Evolutionary conservation across 2,888 invertebrate genomes (phyloP), one percentile per base, ranked within the genome.

Genomic region (Choristoneura rosaceana): DNA sequence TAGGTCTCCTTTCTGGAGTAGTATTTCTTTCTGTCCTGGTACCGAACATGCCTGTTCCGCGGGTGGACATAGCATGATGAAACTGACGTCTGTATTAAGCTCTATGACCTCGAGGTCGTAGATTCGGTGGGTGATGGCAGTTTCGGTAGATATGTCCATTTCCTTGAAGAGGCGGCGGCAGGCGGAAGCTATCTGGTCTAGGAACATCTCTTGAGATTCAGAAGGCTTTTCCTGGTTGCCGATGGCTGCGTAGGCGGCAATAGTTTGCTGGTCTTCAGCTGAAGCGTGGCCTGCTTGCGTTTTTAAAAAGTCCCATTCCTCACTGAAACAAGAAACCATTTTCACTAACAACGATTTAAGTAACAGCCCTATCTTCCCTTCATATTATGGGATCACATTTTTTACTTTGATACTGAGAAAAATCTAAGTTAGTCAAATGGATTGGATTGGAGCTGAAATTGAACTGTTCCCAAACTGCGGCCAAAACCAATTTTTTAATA

Each of bases 101-200:
- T 99, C 99, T 76, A 99, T 96, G 52, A 99, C 97, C 93, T 99
- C 99, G 7, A 97, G 95, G 85, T 99, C 98, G 89, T 98, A 99
- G 70, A 99, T 94, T 81, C 99, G 95, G 92, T 98, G 97, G 74
- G 95, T 92, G 43, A 95, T 86, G 8, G 96, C 96, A 79, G 97
- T 96, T 65, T 97, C 96, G 14, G 94, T 84, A 59, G 94, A 95
- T 75, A 97, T 96, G 81, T 97, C 97, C 97, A 97, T 97, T 84
- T 97, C 97, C 80, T 95, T 96, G 83, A 98, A 96, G 0, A 98
- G 94, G 74, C 96, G 95, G 78, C 96, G 96, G 0, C 97, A 95
- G 0, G 97, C 97, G 43, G 96, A 95, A 0, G 97, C 96, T 47
- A 98, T 95, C 71, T 97, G 95, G 80, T 97, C 97, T 58, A 98